A percentile compares a stretch with the other conserved stretches of the same genome.
These are phyloP conservation scores for Diplodus sargus DNA, from an alignment of 2,797 vertebrate species.

Conservation along the genomic window DNA sequence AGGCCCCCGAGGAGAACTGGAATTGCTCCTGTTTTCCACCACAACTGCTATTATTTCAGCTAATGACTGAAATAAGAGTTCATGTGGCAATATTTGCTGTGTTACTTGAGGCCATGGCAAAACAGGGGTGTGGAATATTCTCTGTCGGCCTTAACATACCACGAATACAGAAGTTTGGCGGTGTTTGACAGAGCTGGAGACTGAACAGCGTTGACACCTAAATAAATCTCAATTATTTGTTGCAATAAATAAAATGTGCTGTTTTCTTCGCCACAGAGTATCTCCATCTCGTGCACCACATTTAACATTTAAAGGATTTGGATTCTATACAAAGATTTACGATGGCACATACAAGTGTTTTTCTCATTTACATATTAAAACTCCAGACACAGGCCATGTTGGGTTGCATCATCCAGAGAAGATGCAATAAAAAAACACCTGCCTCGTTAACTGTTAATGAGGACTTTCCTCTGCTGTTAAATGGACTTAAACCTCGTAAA, in stretches of 20 bases:
- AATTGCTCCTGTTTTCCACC: slow-evolving; percentile 74
- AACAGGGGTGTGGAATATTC: slow-evolving; percentile 36
- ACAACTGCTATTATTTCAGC: slow-evolving; percentile 61
- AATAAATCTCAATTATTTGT: neutral
- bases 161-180: slow-evolving; percentile 13
- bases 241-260: neutral
- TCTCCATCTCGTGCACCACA: neutral
- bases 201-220: neutral
- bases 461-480: slow-evolving; percentile 18
- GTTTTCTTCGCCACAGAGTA: neutral
- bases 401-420: neutral
- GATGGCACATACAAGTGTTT: neutral
- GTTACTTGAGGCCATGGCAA: slow-evolving; percentile 56
- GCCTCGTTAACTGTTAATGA: slow-evolving; percentile 32
- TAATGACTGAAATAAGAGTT: slow-evolving; percentile 65
- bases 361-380: slow-evolving; percentile 2
- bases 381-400: neutral
- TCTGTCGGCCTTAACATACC: slow-evolving; percentile 34
- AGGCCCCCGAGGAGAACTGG: slow-evolving; percentile 61
- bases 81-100: slow-evolving; percentile 52
- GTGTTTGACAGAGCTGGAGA: neutral
- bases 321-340: neutral
- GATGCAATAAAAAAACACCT: slow-evolving; percentile 48
- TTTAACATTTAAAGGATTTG: neutral
- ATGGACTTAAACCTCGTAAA: neutral